These are phyloP conservation scores for Nothocercus julius DNA, from an alignment of 2,113 vertebrate species.

Conservation along the genomic window DNA sequence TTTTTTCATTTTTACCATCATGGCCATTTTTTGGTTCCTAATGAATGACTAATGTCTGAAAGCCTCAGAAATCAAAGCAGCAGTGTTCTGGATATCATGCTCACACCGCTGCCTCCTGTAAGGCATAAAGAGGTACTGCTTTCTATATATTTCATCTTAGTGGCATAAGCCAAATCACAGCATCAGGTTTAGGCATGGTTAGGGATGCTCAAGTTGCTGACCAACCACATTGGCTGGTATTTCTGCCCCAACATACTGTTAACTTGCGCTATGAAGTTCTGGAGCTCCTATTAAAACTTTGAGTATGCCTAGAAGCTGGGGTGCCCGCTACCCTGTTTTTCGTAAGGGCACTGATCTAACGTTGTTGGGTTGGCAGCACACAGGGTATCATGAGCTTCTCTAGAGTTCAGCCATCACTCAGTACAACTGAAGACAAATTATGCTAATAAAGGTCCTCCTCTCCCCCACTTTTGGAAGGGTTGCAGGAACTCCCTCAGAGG, in stretches of 20 bases:
- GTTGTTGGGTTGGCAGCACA: neutral
- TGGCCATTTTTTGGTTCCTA: neutral
- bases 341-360: neutral
- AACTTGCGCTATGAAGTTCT: neutral
- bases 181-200: slow-evolving; percentile 4
- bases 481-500: neutral
- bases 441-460: neutral
- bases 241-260: neutral
- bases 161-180: slow-evolving; percentile 6
- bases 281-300: neutral
- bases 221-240: neutral
- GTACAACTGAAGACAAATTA: neutral
- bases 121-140: neutral
- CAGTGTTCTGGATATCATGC: neutral
- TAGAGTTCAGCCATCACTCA: neutral
- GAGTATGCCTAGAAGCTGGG: neutral
- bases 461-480: neutral
- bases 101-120: neutral
- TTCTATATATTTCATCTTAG: neutral
- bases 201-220: neutral
- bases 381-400: neutral
- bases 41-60: slow-evolving; percentile 19
- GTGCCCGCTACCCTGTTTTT: neutral
- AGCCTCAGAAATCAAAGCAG: slow-evolving; percentile 5
- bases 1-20: slow-evolving; percentile 1